Evolutionary conservation across 2,888 invertebrate genomes (phyloP).

Genomic region (Phorcus lineatus): DNA sequence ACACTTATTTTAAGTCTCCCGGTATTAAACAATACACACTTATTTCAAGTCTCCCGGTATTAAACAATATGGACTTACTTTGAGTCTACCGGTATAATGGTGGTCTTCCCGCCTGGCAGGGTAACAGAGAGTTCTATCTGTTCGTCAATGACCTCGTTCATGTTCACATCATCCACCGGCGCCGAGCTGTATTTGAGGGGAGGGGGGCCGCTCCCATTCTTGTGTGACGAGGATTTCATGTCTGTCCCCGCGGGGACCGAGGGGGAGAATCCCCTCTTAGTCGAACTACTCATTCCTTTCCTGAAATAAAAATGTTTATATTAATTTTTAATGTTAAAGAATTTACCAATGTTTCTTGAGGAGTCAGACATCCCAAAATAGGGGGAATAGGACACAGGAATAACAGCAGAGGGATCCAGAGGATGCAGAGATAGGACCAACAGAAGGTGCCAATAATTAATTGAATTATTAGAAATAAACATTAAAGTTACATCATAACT

Average conservation of each 20-base stretch:
- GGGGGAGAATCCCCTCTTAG: conserved; percentile 52
- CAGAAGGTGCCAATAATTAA: no score
- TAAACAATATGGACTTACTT: conserved; percentile 46
- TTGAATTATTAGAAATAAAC: no score
- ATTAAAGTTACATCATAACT: no score
- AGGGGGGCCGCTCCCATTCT: conserved; percentile 56
- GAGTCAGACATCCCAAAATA: no score
- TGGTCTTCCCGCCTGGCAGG: conserved; percentile 48
- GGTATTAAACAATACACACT: no score
- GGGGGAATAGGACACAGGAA: no score
- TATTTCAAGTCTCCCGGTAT: no score
- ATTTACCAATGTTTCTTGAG: no score
- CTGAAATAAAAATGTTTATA: conserved; percentile 38
- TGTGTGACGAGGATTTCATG: conserved; percentile 15
- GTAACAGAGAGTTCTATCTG: conserved; percentile 51
- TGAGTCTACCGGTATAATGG: conserved; percentile 48
- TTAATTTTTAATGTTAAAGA: not conserved
- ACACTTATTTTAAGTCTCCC: no score
- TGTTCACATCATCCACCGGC: conserved; percentile 58
- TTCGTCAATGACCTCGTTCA: conserved; percentile 62
- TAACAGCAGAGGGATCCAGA: no score
- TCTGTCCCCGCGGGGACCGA: conserved; percentile 39
- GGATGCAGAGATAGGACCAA: no score
- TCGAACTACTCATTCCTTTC: conserved; percentile 60
- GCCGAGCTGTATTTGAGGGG: conserved; percentile 52